Evolutionary conservation across 1,140 invertebrate species (phyloP).

Genomic region (Bombus terrestris): DNA sequence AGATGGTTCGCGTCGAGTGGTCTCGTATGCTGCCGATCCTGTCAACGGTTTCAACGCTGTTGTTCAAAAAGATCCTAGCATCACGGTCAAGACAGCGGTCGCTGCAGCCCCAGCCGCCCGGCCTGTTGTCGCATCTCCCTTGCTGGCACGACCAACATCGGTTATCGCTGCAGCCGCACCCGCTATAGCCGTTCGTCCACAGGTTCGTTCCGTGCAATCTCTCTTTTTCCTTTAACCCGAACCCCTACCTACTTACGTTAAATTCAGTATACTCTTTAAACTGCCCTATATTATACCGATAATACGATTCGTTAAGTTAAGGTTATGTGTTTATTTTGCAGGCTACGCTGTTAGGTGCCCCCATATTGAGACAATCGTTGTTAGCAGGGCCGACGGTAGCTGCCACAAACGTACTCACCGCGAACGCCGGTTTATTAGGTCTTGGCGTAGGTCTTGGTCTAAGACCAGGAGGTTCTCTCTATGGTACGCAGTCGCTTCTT

Average conservation of each 20-base stretch:
- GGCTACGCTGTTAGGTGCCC: constrained; percentile 10
- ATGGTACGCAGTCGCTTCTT: constrained; percentile 56
- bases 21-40: constrained; percentile 81
- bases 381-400: constrained; percentile 23
- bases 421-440: constrained; percentile 25
- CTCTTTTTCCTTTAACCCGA: not conserved
- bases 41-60: constrained; percentile 82
- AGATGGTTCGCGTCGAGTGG: constrained; percentile 80
- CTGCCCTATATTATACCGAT: too few species aligned
- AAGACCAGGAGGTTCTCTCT: constrained; percentile 53
- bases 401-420: constrained; percentile 33
- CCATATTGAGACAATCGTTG: constrained; percentile 41
- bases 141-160: constrained; percentile 42
- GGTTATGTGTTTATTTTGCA: not conserved
- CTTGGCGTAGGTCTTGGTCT: constrained; percentile 48
- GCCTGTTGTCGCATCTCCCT: constrained; percentile 47
- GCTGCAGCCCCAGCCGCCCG: constrained; percentile 56
- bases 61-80: constrained; percentile 78
- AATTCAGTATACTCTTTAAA: not conserved
- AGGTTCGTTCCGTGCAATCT: constrained; percentile 20
- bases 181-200: constrained; percentile 49
- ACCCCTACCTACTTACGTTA: not conserved
- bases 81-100: constrained; percentile 66
- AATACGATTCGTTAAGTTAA: not conserved
- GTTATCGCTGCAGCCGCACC: constrained; percentile 54